These are phyloP conservation scores for Arrhopalites spinosus DNA, from an alignment of 2,888 invertebrate species.

Conservation along the genomic window DNA sequence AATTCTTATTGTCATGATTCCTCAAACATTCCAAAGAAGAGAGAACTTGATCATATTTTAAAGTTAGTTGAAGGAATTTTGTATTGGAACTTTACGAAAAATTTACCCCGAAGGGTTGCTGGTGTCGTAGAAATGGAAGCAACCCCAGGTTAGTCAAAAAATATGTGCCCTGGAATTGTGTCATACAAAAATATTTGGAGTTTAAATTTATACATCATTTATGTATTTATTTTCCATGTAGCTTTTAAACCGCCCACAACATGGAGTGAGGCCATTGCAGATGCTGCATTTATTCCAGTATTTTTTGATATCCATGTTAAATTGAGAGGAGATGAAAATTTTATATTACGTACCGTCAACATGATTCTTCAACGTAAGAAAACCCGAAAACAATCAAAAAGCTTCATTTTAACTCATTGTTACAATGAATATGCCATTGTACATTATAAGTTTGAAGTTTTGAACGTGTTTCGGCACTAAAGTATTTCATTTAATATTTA, in stretches of 20 bases:
- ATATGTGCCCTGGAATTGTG: too few species aligned
- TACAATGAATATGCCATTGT: too few species aligned
- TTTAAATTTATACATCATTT: too few species aligned
- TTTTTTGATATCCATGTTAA: slow-evolving; percentile 70
- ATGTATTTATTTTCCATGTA: too few species aligned
- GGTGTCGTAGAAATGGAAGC: slow-evolving; percentile 53
- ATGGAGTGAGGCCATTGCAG: slow-evolving; percentile 49
- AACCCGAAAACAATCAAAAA: too few species aligned
- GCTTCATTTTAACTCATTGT: too few species aligned
- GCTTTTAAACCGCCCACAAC: slow-evolving; percentile 53
- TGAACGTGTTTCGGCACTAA: too few species aligned
- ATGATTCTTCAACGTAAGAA: slow-evolving; percentile 83
- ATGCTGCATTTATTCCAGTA: slow-evolving; percentile 50
- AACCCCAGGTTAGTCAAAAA: too few species aligned
- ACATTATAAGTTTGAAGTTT: too few species aligned
- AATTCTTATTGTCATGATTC: slow-evolving; percentile 44
- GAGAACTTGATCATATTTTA: slow-evolving; percentile 51
- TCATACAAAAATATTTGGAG: too few species aligned
- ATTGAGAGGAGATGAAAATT: slow-evolving; percentile 73
- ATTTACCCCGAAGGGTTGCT: slow-evolving; percentile 51
- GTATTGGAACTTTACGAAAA: slow-evolving; percentile 54
- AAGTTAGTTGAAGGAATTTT: slow-evolving; percentile 51
- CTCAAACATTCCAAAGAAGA: slow-evolving; percentile 26
- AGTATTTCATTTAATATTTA: too few species aligned
- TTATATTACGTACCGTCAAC: slow-evolving; percentile 77